These are phyloP conservation scores for Pampus argenteus DNA, from an alignment of 2,797 vertebrate species.

Conservation along the genomic window DNA sequence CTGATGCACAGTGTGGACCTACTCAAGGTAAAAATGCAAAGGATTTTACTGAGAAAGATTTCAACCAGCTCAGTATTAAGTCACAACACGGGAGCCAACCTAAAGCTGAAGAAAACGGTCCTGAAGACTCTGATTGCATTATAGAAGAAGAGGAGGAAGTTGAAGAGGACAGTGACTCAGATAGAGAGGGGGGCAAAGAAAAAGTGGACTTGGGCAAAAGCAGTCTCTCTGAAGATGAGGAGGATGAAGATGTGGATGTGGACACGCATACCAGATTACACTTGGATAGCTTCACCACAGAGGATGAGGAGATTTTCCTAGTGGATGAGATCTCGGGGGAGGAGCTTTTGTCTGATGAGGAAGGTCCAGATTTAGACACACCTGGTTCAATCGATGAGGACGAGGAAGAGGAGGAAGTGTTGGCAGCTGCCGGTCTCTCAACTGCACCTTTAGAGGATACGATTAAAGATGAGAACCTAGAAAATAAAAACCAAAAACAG, in stretches of 20 bases:
- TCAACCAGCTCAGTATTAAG: slow-evolving; percentile 57
- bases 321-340: slow-evolving; percentile 86
- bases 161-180: slow-evolving; percentile 83
- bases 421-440: slow-evolving; percentile 27
- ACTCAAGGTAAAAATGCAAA: slow-evolving; percentile 18
- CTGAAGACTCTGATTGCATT: slow-evolving; percentile 86
- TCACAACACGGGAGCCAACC: slow-evolving; percentile 33
- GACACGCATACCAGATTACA: slow-evolving; percentile 65
- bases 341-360: slow-evolving; percentile 88
- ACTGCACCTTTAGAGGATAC: slow-evolving; percentile 19
- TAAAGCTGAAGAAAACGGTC: slow-evolving; percentile 49
- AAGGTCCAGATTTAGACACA: slow-evolving; percentile 77
- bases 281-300: slow-evolving; percentile 77
- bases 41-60: slow-evolving; percentile 44
- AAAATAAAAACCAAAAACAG: slow-evolving; percentile 46
- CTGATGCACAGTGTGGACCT: slow-evolving; percentile 11
- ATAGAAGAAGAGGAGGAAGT: slow-evolving; percentile 86
- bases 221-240: slow-evolving; percentile 79
- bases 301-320: slow-evolving; percentile 85
- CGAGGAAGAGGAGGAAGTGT: slow-evolving; percentile 63
- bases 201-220: slow-evolving; percentile 75
- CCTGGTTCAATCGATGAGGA: slow-evolving; percentile 78
- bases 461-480: slow-evolving; percentile 41
- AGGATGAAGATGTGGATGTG: slow-evolving; percentile 72
- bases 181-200: slow-evolving; percentile 83